A percentile compares a stretch with the other conserved stretches of the same genome.
Conservation (phyloP, 2,888 invertebrate species). For the Steinernema hermaphroditum region DNA sequence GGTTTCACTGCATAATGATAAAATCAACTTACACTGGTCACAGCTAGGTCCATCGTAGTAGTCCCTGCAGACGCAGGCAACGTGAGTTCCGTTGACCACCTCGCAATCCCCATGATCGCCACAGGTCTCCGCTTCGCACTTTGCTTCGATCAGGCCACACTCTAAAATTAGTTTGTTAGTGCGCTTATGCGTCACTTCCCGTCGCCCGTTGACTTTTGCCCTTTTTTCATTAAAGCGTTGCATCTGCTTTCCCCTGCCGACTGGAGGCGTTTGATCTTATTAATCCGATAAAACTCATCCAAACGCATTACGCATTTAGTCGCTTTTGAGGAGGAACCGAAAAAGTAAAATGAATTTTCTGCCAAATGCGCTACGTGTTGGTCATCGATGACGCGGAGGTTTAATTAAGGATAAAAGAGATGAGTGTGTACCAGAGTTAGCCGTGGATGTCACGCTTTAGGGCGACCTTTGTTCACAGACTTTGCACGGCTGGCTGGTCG, state of each 20-base stretch:
- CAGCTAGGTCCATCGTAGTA: slow-evolving; percentile 63
- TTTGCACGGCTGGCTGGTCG: no score
- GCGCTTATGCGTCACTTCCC: no score
- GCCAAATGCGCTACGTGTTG: neutral
- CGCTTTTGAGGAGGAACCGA: neutral
- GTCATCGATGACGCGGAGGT: neutral
- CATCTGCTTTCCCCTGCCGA: neutral
- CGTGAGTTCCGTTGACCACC: slow-evolving; percentile 55
- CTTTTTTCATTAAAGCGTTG: slow-evolving; percentile 10
- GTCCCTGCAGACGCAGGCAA: slow-evolving; percentile 57
- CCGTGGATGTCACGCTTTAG: no score
- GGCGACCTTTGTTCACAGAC: no score
- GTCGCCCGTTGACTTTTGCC: neutral
- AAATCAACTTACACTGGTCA: slow-evolving; percentile 58
- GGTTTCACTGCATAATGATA: no score
- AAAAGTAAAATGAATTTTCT: slow-evolving; percentile 16
- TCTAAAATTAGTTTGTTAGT: slow-evolving; percentile 7
- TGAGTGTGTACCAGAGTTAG: neutral
- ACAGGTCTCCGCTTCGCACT: slow-evolving; percentile 44
- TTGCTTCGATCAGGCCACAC: slow-evolving; percentile 27
- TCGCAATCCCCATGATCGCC: slow-evolving; percentile 55
- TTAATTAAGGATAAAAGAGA: neutral
- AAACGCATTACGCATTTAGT: slow-evolving; percentile 19
- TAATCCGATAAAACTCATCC: slow-evolving; percentile 6
- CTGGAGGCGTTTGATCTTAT: neutral